phyloP scores from a whole-genome alignment of 2,113 vertebrate genomes.

The Ifrita kowaldi region DNA sequence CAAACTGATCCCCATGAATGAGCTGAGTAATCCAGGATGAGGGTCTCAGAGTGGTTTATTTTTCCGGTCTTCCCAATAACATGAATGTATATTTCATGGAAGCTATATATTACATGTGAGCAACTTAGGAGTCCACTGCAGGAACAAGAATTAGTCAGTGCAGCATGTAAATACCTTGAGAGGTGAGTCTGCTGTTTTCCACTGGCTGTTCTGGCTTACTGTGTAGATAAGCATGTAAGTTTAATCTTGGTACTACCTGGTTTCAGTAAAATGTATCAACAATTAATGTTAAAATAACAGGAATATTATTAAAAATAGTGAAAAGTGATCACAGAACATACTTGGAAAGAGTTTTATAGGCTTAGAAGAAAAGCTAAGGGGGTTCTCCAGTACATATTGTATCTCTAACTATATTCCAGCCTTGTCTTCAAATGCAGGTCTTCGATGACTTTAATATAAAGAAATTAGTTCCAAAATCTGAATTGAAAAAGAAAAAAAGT shows the following conservation, averaged over 20 bases:
- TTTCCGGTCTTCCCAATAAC: background rate
- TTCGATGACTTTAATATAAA: background rate
- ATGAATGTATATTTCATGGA: background rate
- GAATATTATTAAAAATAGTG: background rate
- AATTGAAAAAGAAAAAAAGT: background rate
- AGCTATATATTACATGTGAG: background rate
- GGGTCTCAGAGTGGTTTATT: rapidly evolving
- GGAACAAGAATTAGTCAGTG: background rate
- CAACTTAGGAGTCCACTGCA: background rate
- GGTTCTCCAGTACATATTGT: background rate
- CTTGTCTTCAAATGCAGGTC: background rate
- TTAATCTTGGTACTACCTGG: background rate
- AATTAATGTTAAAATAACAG: background rate
- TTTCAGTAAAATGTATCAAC: background rate
- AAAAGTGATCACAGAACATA: background rate
- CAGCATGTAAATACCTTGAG: background rate
- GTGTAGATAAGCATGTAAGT: background rate
- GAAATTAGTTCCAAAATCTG: background rate
- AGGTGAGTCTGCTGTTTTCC: background rate
- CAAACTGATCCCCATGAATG: background rate
- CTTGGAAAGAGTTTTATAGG: background rate
- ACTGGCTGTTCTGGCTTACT: background rate
- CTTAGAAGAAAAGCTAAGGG: background rate
- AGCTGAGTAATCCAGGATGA: background rate
- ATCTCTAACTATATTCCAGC: background rate